Base-by-base conservation (phyloP, 2,113 vertebrate species). In the Triplophysa siluroides region DNA sequence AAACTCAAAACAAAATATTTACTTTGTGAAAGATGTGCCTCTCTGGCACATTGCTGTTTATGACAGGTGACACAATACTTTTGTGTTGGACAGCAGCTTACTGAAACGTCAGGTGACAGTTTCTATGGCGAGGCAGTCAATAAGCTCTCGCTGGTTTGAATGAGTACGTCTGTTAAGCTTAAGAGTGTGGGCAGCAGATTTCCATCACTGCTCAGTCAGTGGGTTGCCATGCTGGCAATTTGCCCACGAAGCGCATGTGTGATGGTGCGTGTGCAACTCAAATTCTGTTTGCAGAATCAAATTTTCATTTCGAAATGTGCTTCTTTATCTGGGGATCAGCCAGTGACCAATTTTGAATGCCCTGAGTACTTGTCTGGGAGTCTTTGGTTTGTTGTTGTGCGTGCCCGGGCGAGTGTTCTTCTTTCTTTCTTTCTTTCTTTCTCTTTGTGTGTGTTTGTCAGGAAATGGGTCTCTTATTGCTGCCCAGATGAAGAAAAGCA, bases 401-500 rank as follows among this genome's bases (percentile, higher is more conserved):
- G 45, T 68, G 75, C 33, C 54, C 76, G 69, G 64, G 68, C 21
- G 68, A 68, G 61, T 56, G 41, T 68, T 11, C 75, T n/a, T 79
- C 41, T 64, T 19, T 63, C 66, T 79, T n/a, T 79, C 41, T 64
- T 19, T 63, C 66, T 79, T 38, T 47, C 29, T 75, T 38, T 60
- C 70, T 67, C 61, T 76, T 71, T 76, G 64, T 76, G 54, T 11
- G 18, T 75, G 76, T 50, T 29, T 66, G 56, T 73, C 24, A 13
- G 56, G 68, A 84, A 84, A 83, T 68, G 75, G 78, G 23, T 80
- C 82, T 83, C 76, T 80, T 76, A 79, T 84, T 60, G 77, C 83
- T 65, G 78, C 76, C 81, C 60, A 70, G 71, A 74, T 54, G 72
- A 79, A 81, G 81, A 82, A 87, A 85, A 86, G 84, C 81, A 77